Evolutionary conservation across 1,140 invertebrate genomes (phyloP).

Genomic region (Hycleus phaleratus): DNA sequence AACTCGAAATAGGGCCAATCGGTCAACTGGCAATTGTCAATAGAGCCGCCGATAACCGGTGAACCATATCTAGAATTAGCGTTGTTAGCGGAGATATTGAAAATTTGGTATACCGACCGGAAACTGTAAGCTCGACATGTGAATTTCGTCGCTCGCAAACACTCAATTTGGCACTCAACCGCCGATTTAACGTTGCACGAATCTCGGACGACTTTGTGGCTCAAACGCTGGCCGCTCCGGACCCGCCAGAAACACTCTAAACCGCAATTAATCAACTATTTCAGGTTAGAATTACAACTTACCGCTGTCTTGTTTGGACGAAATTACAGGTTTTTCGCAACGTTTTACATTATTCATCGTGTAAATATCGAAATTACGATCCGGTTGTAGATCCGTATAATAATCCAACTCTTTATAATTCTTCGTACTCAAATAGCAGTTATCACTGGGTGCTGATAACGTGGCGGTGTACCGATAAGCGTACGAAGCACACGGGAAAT

Average conservation of each 20-base stretch:
- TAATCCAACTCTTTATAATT: slow-evolving; percentile 59
- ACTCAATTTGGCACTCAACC: slow-evolving; percentile 68
- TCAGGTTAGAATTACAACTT: slow-evolving; percentile 8
- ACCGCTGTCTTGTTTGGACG: slow-evolving; percentile 37
- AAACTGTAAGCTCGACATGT: slow-evolving; percentile 71
- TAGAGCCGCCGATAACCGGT: slow-evolving; percentile 50
- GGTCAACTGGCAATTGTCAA: slow-evolving; percentile 64
- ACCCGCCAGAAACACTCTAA: slow-evolving; percentile 75
- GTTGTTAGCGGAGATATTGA: not conserved
- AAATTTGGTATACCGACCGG: slow-evolving; percentile 43
- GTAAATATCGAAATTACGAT: slow-evolving; percentile 72
- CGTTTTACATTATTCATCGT: slow-evolving; percentile 50
- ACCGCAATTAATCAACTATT: not conserved
- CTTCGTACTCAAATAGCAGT: slow-evolving; percentile 65
- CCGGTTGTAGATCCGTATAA: slow-evolving; percentile 63
- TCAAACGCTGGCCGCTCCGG: slow-evolving; percentile 59
- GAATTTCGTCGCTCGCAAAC: slow-evolving; percentile 57
- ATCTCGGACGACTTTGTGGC: slow-evolving; percentile 51
- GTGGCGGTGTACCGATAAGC: slow-evolving; percentile 54
- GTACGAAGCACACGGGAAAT: slow-evolving; percentile 64
- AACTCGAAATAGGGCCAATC: slow-evolving; percentile 62
- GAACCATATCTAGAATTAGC: slow-evolving; percentile 50
- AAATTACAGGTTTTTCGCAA: slow-evolving; percentile 24
- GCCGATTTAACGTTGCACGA: slow-evolving; percentile 57
- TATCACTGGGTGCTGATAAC: slow-evolving; percentile 47